Evolutionary conservation across 2,888 invertebrate species (phyloP), one percentile per base, ranked within the genome.

Genomic region (Geophilus truncorum): DNA sequence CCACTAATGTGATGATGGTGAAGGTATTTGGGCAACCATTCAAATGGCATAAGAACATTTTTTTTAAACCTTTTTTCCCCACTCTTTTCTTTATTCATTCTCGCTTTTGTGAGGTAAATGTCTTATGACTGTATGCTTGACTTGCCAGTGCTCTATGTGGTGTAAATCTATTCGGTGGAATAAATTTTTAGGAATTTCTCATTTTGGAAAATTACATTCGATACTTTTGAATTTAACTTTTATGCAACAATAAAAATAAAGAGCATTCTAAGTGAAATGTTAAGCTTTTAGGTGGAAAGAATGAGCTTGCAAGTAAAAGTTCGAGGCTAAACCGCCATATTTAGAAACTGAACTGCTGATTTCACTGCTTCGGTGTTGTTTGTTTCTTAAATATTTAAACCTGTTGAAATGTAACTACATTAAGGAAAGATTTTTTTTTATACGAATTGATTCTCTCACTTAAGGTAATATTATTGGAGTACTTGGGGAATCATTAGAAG

Each of bases 401-500:
- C 12, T 4, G 6, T 9, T 28, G 5, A 70, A 70, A 70, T 70
- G 12, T 25, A 28, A 10, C 12, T 12, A 25, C 70, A 70, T 70
- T 70, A 70, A 70, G 12, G 28, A 15, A 70, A 28, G 25, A 70
- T 70, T 70, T 70, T 62, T 70, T 70, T 70, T 62, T 10, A 4
- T 70, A 15, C 28, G 28, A 28, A 70, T 70, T 70, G 70, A 70
- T 70, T 70, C 70, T 10, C 10, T 70, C 70, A 70, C 25, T 70
- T 70, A 70, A 70, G 51, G 51, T 51, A 70, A 70, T 70, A 70
- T 70, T 28, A 70, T 70, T 70, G 70, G 28, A 70, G 70, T 70
- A 70, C 70, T 70, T 70, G 70, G 70, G 70, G 70, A 70, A 70
- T 70, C 70, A 70, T 70, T 70, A 70, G 70, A 28, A 70, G 70